phyloP scores from a whole-genome alignment of 30 jellyfish, hydroid and myxozoan species.

The Cassiopea xamachana region DNA sequence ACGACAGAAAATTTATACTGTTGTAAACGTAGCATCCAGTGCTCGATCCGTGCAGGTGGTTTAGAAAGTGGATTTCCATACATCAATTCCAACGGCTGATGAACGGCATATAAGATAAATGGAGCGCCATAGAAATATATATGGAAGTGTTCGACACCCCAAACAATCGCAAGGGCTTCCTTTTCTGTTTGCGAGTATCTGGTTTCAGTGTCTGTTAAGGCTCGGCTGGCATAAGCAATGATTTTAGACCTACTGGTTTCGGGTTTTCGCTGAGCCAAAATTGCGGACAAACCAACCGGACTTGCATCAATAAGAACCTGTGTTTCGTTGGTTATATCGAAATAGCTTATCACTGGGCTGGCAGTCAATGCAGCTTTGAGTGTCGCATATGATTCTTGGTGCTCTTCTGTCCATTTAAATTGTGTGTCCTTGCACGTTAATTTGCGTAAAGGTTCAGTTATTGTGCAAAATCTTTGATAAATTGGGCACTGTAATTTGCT shows the following conservation, averaged over 20 bases:
- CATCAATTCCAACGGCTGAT: conserved; percentile 33
- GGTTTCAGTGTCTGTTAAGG: conserved; percentile 15
- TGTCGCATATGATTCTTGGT: background rate
- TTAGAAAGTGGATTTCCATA: conserved; percentile 22
- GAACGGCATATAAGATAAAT: conserved; percentile 15
- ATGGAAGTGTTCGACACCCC: conserved; percentile 51
- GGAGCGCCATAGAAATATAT: conserved; percentile 36
- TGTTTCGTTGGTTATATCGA: conserved; percentile 31
- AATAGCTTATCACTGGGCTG: conserved; percentile 27
- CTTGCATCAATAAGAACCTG: conserved; percentile 18
- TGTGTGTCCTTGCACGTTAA: conserved; percentile 14
- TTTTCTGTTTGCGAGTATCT: conserved; percentile 53
- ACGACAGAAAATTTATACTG: conserved; percentile 33
- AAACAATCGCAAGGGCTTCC: conserved; percentile 43
- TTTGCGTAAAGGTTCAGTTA: conserved; percentile 56
- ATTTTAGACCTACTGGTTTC: conserved; percentile 7
- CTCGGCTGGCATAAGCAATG: conserved; percentile 56
- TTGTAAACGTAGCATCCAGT: conserved; percentile 49
- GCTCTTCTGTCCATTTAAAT: conserved; percentile 24
- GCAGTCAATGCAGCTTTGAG: conserved; percentile 13
- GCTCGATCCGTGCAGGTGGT: conserved; percentile 40
- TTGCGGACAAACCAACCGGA: conserved; percentile 41
- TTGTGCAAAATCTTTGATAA: conserved; percentile 16
- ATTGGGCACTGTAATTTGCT: conserved; percentile 36
- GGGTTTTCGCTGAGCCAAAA: conserved; percentile 26